phyloP scores from a whole-genome alignment of 2,888 invertebrate species.

The Papilio protenor region DNA sequence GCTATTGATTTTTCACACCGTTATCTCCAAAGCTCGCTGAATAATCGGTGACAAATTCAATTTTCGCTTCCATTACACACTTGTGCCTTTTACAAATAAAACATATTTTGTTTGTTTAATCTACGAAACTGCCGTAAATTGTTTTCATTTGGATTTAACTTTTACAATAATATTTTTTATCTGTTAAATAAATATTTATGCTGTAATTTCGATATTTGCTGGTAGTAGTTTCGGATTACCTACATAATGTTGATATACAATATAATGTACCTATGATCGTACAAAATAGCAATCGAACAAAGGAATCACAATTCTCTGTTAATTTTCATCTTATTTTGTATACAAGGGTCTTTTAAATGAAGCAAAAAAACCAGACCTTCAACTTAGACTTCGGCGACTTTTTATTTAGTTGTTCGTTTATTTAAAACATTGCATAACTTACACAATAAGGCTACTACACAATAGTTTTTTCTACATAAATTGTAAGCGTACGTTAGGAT shows the following conservation, averaged over 20 bases:
- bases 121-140: neutral
- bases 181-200: neutral
- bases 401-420: neutral
- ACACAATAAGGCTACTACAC: neutral
- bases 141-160: neutral
- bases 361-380: neutral
- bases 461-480: neutral
- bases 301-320: neutral
- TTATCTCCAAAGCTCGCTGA: slow-evolving; percentile 35
- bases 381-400: neutral
- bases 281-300: neutral
- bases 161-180: neutral
- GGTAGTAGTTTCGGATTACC: neutral
- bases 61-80: slow-evolving; percentile 7
- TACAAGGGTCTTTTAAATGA: neutral
- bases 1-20: slow-evolving; percentile 19
- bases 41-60: slow-evolving; percentile 19
- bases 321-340: neutral
- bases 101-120: neutral
- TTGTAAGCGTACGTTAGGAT: neutral
- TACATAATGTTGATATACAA: too few species aligned
- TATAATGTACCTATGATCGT: too few species aligned
- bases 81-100: neutral
- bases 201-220: neutral
- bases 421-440: neutral